Percentiles rank a stretch among this genome's conserved stretches.
Conservation (phyloP, 2,113 vertebrate genomes). For the Misgurnus mizolepis region DNA sequence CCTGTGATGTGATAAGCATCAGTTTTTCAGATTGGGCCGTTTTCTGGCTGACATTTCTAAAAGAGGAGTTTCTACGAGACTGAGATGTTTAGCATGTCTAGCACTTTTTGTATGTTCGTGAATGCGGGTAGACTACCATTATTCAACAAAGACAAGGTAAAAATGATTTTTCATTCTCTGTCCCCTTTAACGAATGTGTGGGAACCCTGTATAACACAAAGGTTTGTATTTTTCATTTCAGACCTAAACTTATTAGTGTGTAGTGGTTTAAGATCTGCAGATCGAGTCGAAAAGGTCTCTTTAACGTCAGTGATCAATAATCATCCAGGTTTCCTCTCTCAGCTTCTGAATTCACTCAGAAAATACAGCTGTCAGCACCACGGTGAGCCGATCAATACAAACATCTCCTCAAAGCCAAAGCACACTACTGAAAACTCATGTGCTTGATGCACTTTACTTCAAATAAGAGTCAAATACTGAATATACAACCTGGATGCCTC, state of each 20-base stretch:
- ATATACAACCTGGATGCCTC: too few species aligned
- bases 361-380: slow-evolving; percentile 48
- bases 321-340: slow-evolving; percentile 39
- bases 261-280: slow-evolving; percentile 31
- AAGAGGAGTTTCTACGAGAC: too few species aligned
- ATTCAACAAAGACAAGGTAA: too few species aligned
- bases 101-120: too few species aligned
- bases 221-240: neutral
- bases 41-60: too few species aligned
- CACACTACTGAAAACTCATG: neutral
- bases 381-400: slow-evolving; percentile 44
- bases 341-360: slow-evolving; percentile 41
- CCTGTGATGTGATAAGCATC: too few species aligned
- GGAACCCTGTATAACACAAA: neutral
- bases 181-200: too few species aligned
- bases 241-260: slow-evolving; percentile 3
- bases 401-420: slow-evolving; percentile 23
- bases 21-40: too few species aligned
- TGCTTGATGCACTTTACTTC: neutral
- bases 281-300: slow-evolving; percentile 8
- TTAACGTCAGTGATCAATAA: slow-evolving; percentile 45
- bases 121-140: too few species aligned
- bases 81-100: too few species aligned
- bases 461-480: neutral
- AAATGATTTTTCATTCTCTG: too few species aligned